These are phyloP conservation scores for Zapornia atra DNA, from an alignment of 2,113 vertebrate species.

Conservation along the genomic window DNA sequence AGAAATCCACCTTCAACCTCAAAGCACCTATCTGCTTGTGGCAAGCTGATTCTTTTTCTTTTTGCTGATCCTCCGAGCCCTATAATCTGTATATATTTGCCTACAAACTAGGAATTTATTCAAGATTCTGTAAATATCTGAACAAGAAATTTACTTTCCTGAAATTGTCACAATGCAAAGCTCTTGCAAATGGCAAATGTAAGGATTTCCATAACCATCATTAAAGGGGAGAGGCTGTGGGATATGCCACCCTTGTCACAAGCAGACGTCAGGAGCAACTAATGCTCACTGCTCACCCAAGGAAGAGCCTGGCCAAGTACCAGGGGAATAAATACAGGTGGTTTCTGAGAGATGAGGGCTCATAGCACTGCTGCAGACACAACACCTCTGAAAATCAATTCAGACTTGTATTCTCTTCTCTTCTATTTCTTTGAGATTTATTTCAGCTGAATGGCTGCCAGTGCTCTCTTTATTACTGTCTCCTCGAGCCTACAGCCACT, in stretches of 20 bases:
- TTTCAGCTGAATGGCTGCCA: slow-evolving; percentile 40
- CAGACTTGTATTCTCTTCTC: not conserved
- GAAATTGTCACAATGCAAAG: not conserved
- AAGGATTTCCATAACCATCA: not conserved
- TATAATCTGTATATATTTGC: not conserved
- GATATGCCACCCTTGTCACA: accelerated
- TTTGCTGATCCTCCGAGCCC: not conserved
- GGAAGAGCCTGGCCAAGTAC: not conserved
- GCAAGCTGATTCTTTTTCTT: not conserved
- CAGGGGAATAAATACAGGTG: not conserved
- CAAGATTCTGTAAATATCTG: not conserved
- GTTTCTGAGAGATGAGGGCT: not conserved
- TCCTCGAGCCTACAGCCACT: not conserved
- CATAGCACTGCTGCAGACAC: not conserved
- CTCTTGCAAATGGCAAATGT: not conserved
- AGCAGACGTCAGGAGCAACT: not conserved
- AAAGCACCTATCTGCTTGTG: slow-evolving; percentile 8
- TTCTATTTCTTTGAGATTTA: not conserved
- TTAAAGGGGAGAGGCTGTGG: not conserved
- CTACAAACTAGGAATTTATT: slow-evolving; percentile 6
- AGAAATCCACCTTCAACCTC: slow-evolving; percentile 47
- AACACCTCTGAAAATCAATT: not conserved
- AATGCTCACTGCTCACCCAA: not conserved
- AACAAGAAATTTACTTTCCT: not conserved
- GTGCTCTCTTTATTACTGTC: not conserved